Conservation (phyloP, 2,113 vertebrate genomes). For the Solenodon paradoxus region DNA sequence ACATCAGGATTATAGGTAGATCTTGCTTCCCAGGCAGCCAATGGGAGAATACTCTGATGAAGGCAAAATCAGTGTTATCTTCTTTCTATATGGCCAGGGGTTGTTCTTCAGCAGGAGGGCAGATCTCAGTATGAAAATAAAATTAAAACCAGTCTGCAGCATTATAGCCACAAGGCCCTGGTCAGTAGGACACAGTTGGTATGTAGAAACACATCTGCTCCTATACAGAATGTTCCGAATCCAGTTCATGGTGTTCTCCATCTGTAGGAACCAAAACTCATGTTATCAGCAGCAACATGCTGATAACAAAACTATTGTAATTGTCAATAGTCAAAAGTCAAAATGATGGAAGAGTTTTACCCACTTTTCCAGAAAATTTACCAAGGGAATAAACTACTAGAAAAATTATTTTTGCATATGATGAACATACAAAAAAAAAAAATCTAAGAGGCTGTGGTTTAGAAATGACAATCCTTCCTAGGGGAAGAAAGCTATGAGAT, state of each 20-base stretch:
- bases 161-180: not conserved
- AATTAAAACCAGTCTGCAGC: not conserved
- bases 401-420: not conserved
- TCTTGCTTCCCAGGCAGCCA: not conserved
- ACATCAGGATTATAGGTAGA: not conserved
- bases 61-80: not conserved
- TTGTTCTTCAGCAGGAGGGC: not conserved
- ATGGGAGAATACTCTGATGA: not conserved
- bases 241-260: not conserved
- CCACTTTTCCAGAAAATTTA: not conserved
- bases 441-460: not conserved
- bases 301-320: not conserved
- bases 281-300: not conserved
- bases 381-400: not conserved
- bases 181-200: not conserved
- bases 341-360: not conserved
- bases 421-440: not conserved
- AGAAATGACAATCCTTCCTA: not conserved
- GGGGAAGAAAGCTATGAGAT: not conserved
- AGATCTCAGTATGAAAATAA: not conserved
- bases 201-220: not conserved
- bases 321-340: no score
- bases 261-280: not conserved
- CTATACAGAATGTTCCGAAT: not conserved
- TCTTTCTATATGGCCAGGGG: not conserved